Evolutionary conservation across 2,113 vertebrate genomes (phyloP).

Genomic region (Hypocryptadius cinnamomeus): DNA sequence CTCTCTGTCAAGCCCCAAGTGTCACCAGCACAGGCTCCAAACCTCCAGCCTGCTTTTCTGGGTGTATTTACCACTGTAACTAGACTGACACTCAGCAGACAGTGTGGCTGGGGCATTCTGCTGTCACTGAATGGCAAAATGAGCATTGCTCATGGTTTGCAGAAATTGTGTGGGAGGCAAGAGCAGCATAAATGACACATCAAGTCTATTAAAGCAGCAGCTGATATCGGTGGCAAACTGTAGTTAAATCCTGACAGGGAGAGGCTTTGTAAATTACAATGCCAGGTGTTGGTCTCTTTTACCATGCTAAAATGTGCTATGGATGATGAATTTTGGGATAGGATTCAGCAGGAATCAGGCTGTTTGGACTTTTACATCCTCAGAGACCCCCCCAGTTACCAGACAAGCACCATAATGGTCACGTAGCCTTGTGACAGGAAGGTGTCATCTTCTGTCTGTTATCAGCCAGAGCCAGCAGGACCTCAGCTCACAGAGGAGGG

Average conservation of each 20-base stretch:
- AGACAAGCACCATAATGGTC: fast-evolving
- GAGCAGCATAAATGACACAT: not conserved
- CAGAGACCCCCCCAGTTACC: not conserved
- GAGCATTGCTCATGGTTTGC: not conserved
- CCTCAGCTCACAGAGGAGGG: not conserved
- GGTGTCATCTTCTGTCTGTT: not conserved
- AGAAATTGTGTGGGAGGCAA: not conserved
- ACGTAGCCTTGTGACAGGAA: not conserved
- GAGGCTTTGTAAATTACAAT: not conserved
- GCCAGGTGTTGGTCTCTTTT: not conserved
- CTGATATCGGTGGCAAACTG: not conserved
- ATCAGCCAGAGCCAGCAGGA: not conserved
- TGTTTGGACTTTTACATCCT: not conserved
- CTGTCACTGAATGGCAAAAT: not conserved
- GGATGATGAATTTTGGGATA: not conserved
- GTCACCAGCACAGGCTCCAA: not conserved
- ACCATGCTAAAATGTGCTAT: not conserved
- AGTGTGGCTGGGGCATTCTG: not conserved
- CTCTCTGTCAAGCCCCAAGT: not conserved
- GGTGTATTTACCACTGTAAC: not conserved
- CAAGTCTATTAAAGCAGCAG: not conserved
- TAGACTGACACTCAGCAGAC: not conserved
- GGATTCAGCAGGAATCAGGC: not conserved
- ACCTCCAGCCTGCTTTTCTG: not conserved
- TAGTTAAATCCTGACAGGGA: not conserved